Evolutionary conservation across 1,140 invertebrate genomes (phyloP).

Genomic region (Drosophila truncata): DNA sequence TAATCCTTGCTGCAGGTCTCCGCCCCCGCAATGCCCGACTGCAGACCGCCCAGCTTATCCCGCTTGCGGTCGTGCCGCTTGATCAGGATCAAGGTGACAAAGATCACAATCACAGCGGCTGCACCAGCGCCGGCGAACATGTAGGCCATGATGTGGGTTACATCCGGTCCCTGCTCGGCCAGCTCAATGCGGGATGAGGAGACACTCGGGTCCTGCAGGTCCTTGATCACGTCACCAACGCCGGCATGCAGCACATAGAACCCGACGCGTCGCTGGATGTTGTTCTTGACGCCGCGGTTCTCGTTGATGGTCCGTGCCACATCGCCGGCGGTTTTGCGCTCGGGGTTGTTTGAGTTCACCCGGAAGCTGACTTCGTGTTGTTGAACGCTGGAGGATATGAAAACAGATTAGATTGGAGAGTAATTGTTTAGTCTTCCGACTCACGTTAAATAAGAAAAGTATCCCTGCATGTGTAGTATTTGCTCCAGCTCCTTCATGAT

Average conservation of each 20-base stretch:
- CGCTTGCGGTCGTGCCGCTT: conserved; percentile 88
- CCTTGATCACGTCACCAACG: conserved; percentile 92
- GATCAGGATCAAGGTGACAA: conserved; percentile 90
- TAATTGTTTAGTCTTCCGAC: conserved; percentile 2
- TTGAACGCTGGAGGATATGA: conserved; percentile 87
- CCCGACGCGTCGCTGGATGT: conserved; percentile 82
- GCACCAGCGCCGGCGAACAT: conserved; percentile 84
- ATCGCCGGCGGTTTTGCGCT: conserved; percentile 88
- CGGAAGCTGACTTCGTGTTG: conserved; percentile 93
- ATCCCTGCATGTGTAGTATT: conserved; percentile 85
- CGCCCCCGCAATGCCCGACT: conserved; percentile 89
- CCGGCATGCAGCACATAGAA: conserved; percentile 90
- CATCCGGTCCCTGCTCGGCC: conserved; percentile 78
- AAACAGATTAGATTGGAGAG: background rate
- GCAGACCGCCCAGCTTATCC: conserved; percentile 90
- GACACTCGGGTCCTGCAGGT: conserved; percentile 65
- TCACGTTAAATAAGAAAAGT: conserved; percentile 85
- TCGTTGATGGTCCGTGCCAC: conserved; percentile 91
- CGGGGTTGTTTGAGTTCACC: conserved; percentile 90
- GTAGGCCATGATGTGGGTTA: conserved; percentile 84
- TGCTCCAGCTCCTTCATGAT: conserved; percentile 84
- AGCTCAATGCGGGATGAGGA: conserved; percentile 73
- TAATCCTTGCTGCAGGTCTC: conserved; percentile 96
- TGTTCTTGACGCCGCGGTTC: conserved; percentile 84
- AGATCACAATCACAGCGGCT: conserved; percentile 90